Percentiles rank a stretch among this genome's conserved stretches.
Evolutionary conservation across 2,888 invertebrate species (phyloP).

Genomic region (Athetis lepigone): DNA sequence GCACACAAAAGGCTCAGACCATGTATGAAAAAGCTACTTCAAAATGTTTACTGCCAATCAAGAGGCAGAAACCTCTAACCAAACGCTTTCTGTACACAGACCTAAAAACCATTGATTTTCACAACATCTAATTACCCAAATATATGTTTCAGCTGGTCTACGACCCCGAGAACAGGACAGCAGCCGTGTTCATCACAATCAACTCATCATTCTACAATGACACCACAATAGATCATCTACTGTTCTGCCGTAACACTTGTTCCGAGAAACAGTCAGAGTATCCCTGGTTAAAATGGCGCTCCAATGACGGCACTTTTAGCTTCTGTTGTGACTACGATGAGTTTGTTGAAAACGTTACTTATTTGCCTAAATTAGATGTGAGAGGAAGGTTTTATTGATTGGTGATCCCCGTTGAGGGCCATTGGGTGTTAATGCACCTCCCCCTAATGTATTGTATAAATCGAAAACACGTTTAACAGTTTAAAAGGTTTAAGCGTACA

Average conservation of each 20-base stretch:
- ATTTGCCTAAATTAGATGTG: constrained; percentile 70
- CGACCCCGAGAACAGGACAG: constrained; percentile 70
- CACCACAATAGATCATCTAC: constrained; percentile 62
- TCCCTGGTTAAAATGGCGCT: constrained; percentile 81
- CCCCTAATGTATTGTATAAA: no score
- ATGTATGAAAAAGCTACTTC: no score
- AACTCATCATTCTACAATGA: constrained; percentile 80
- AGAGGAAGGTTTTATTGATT: constrained; percentile 44
- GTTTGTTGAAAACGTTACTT: constrained; percentile 66
- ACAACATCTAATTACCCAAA: no score
- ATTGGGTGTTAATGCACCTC: no score
- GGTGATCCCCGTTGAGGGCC: no score
- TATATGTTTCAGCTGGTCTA: constrained; percentile 81
- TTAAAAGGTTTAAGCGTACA: no score
- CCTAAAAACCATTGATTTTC: no score
- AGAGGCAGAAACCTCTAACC: no score
- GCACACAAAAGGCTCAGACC: no score
- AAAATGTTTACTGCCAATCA: no score
- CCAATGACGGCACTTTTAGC: constrained; percentile 80
- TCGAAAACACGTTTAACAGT: no score
- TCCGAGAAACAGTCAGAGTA: constrained; percentile 64
- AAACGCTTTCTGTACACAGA: no score
- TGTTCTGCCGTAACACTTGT: constrained; percentile 81
- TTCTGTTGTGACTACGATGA: constrained; percentile 82
- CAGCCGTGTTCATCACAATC: constrained; percentile 79